A percentile compares a stretch with the other conserved stretches of the same genome.
phyloP scores from a whole-genome alignment of 2,797 vertebrate species.

The Gymnoscopelus braueri region DNA sequence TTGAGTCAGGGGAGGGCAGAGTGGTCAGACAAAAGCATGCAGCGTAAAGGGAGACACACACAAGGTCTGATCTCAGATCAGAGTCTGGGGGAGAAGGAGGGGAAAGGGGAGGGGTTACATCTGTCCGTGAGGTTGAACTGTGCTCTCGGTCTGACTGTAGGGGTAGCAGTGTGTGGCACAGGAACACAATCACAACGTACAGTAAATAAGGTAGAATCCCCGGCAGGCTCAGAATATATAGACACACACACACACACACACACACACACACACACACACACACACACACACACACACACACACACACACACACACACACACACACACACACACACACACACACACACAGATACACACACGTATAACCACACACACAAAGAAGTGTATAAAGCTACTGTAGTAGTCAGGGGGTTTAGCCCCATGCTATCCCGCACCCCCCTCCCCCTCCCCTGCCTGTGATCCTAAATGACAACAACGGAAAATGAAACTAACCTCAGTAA shows the following conservation, averaged over 20 bases:
- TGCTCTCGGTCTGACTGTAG: constrained; percentile 64
- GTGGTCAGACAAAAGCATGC: constrained; percentile 76
- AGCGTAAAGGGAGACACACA: constrained; percentile 49
- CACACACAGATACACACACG: constrained; percentile 50
- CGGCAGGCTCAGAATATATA: too few species aligned
- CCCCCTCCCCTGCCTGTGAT: constrained; percentile 51
- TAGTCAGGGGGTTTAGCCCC: constrained; percentile 68
- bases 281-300: constrained; percentile 32
- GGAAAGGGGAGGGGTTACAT: constrained; percentile 26
- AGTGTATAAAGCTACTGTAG: constrained; percentile 65
- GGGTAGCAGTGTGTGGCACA: constrained; percentile 61
- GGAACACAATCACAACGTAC: constrained; percentile 58
- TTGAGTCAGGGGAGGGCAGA: constrained; percentile 41
- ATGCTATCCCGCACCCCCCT: constrained; percentile 58
- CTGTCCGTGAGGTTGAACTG: constrained; percentile 47
- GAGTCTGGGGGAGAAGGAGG: constrained; percentile 30
- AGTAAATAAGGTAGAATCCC: constrained; percentile 48
- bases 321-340: constrained; percentile 31
- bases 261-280: constrained; percentile 33
- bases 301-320: constrained; percentile 31
- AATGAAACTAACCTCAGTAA: constrained; percentile 88
- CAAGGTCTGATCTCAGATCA: constrained; percentile 43
- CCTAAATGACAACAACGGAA: constrained; percentile 77
- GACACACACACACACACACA: not conserved
- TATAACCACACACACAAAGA: constrained; percentile 16